phyloP scores from a whole-genome alignment of 2,113 vertebrate genomes.

The Petaurus breviceps region DNA sequence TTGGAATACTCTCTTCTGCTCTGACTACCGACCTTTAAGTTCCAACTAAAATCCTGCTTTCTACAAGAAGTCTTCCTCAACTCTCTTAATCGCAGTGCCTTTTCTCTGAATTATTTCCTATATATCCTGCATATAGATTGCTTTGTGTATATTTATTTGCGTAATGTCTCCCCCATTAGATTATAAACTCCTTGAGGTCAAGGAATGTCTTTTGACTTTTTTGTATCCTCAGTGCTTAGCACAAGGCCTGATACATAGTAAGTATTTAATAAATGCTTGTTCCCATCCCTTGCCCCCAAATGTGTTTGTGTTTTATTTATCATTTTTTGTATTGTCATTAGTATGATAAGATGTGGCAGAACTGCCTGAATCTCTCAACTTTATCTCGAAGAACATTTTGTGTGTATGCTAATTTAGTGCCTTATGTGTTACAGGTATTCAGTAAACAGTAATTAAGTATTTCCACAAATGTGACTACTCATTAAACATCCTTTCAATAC shows the following conservation, averaged over 20 bases:
- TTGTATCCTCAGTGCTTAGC: not conserved
- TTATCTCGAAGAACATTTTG: not conserved
- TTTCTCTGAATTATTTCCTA: not conserved
- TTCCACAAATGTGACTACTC: not conserved
- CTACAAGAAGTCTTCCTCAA: not conserved
- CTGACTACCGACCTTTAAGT: not conserved
- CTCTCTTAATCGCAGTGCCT: not conserved
- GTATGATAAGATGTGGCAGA: not conserved
- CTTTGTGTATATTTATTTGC: not conserved
- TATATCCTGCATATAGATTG: not conserved
- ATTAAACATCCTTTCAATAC: not conserved
- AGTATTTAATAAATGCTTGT: not conserved
- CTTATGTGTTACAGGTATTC: not conserved
- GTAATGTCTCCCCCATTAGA: not conserved
- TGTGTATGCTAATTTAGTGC: not conserved
- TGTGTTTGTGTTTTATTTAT: not conserved
- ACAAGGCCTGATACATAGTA: not conserved
- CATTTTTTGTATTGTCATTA: not conserved
- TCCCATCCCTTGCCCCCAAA: not conserved
- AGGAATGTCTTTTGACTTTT: not conserved
- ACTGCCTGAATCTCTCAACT: not conserved
- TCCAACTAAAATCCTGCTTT: not conserved
- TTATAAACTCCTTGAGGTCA: not conserved
- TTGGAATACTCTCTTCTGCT: not conserved
- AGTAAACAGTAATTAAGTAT: not conserved